Base-by-base conservation (phyloP, 2,797 vertebrate genomes). In the Mareca penelope region DNA sequence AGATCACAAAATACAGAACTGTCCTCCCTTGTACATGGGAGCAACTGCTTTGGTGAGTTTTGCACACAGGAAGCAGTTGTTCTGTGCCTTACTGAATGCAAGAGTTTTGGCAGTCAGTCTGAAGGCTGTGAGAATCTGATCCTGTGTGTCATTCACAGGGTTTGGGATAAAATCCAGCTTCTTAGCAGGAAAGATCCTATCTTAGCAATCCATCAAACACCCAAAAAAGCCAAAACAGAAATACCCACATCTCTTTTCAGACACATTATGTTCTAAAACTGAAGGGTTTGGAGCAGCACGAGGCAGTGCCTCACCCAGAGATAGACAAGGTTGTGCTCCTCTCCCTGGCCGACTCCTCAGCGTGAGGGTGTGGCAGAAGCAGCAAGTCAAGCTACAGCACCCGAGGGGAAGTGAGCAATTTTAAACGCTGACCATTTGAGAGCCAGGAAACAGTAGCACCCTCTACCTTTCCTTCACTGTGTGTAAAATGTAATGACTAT, bases 331-430 rank as follows among this genome's bases (percentile, higher is more conserved):
- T 63, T 15, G 37, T 5, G 50, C 48, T 46, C 2, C 1, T 35
- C 76, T 57, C 70, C 16, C 71, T 13, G 44, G 50, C 28, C 0
- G 8, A 26, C 37, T 73, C 52, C 39, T 39, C 2, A 2, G 16
- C 26, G 7, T 0, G 1, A 53, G 14, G 4, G 1, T 0, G 8
- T 1, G 1, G 78, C 3, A 57, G 72, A 12, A 63, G 37, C 22
- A 31, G 61, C n/a, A 56, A 12, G 53, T 16, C 44, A 33, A 78
- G 19, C 63, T 29, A 3, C 56, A 0, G 3, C 72, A 59, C 12
- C 12, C 64, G 3, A 61, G 14, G 9, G 6, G 16, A 55, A n/a
- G 5, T 2, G 7, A 52, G 13, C 28, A 19, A 3, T n/a, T 33
- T 15, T 23, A 26, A 69, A 55, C 50, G 15, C 26, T 6, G 52